phyloP scores from a whole-genome alignment of 2,113 vertebrate genomes.

The Pavo muticus region DNA sequence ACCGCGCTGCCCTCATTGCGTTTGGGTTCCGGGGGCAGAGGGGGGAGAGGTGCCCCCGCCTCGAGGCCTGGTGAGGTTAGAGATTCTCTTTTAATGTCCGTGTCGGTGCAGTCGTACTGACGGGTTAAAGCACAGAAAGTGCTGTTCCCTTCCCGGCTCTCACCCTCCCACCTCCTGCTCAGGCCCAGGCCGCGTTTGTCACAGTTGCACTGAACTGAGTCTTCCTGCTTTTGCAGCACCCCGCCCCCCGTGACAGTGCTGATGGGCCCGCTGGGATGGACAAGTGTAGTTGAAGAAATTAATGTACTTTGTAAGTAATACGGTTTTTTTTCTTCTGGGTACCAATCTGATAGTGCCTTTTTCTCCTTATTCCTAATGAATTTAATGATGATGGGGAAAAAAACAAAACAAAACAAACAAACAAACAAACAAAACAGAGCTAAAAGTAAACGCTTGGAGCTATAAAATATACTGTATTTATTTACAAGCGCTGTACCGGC shows the following conservation, averaged over 20 bases:
- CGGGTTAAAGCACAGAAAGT: neutral
- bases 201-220: neutral
- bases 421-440: neutral
- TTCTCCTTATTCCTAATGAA: neutral
- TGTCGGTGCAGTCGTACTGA: neutral
- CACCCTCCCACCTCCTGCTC: neutral
- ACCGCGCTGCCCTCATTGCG: too few relatives aligned
- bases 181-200: neutral
- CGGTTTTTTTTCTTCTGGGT: neutral
- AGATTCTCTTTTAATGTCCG: neutral
- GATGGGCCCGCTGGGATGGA: neutral
- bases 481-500: neutral
- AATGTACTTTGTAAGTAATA: neutral
- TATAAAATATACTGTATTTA: neutral
- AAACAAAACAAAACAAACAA: neutral
- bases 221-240: neutral
- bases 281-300: neutral
- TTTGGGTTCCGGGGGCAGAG: neutral
- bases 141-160: neutral
- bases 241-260: neutral
- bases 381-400: neutral
- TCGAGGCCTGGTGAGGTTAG: neutral
- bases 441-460: neutral
- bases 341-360: neutral
- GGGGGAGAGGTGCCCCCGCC: neutral